phyloP scores from a whole-genome alignment of 2,113 vertebrate genomes.

The Ictalurus furcatus region DNA sequence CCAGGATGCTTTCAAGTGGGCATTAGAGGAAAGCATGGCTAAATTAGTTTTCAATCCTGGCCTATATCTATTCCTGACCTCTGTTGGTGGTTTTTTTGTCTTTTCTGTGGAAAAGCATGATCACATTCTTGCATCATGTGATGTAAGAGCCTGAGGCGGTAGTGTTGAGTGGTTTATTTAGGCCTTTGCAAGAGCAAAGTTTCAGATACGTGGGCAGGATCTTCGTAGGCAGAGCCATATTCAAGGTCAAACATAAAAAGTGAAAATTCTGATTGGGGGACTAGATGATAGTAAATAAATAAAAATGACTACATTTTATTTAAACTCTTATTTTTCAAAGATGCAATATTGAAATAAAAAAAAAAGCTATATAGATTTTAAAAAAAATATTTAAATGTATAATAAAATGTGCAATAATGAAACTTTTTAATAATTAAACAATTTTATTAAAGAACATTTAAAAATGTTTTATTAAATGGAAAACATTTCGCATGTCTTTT shows the following conservation, averaged over 20 bases:
- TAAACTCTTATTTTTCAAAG: not conserved
- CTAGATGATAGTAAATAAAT: too few relatives aligned
- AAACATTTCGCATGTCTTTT: too few relatives aligned
- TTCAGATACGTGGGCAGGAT: not conserved
- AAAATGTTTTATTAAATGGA: too few relatives aligned
- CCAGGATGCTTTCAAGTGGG: not conserved
- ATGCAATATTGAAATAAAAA: too few relatives aligned
- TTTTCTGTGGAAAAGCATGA: not conserved
- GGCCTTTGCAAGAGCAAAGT: not conserved
- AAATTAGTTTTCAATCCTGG: conserved; percentile 36
- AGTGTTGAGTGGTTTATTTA: not conserved
- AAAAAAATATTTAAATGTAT: too few relatives aligned
- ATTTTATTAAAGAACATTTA: too few relatives aligned
- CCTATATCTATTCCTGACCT: conserved; percentile 7
- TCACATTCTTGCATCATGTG: not conserved
- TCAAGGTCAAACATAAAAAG: not conserved
- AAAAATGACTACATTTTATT: not conserved
- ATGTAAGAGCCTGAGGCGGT: not conserved
- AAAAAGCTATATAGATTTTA: too few relatives aligned
- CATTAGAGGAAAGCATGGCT: conserved; percentile 23
- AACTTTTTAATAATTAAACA: too few relatives aligned
- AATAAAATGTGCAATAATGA: too few relatives aligned
- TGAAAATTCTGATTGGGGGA: not conserved
- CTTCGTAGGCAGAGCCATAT: not conserved
- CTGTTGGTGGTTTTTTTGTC: not conserved